phyloP scores from a whole-genome alignment of 2,113 vertebrate genomes.

The Zosterops borbonicus region DNA sequence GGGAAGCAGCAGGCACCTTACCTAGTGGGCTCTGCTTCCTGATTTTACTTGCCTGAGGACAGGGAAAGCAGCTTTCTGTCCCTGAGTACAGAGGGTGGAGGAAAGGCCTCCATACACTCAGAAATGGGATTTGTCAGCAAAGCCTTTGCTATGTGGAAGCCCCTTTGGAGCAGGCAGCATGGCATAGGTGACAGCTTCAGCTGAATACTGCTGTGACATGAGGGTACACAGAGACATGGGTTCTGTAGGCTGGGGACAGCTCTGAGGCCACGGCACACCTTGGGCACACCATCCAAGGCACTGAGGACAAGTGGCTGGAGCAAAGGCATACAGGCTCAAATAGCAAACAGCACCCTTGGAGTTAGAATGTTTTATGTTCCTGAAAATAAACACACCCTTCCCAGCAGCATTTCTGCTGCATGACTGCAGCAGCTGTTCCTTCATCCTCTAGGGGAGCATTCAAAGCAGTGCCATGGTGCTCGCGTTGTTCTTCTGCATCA shows the following conservation, averaged over 20 bases:
- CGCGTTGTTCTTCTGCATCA: background rate
- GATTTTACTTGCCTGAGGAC: background rate
- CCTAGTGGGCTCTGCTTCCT: background rate
- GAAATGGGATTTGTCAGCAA: background rate
- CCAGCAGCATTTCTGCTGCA: background rate
- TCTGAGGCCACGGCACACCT: background rate
- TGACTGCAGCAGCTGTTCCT: background rate
- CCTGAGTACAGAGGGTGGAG: background rate
- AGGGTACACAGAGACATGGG: background rate
- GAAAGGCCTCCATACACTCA: background rate
- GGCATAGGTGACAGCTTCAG: background rate
- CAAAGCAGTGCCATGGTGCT: background rate
- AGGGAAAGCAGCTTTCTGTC: background rate
- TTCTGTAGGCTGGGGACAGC: background rate
- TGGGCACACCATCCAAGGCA: fast-evolving
- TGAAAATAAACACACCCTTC: background rate
- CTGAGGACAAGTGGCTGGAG: background rate
- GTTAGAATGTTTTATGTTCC: background rate
- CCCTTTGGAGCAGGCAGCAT: fast-evolving
- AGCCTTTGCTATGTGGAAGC: background rate
- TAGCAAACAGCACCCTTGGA: background rate
- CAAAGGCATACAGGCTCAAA: background rate
- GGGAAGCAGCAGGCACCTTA: background rate
- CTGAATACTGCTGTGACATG: background rate
- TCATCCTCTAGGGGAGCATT: background rate